phyloP scores from a whole-genome alignment of 2,797 vertebrate species.

The Pantherophis alleghaniensis region DNA sequence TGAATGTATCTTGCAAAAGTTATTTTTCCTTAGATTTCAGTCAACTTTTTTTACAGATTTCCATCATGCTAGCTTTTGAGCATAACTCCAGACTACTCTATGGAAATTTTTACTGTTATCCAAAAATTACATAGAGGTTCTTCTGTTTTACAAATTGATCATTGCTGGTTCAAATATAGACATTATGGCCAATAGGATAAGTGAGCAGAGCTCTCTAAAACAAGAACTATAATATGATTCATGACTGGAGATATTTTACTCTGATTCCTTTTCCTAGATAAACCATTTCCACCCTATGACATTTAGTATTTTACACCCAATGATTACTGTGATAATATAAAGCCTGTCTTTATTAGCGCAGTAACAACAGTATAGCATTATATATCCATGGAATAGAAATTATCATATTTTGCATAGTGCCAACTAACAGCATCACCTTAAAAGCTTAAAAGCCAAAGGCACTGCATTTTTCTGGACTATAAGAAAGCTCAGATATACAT shows the following conservation, averaged over 20 bases:
- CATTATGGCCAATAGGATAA: not conserved
- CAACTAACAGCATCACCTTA: not conserved
- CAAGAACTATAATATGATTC: not conserved
- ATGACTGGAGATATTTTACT: not conserved
- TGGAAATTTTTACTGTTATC: not conserved
- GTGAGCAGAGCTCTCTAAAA: not conserved
- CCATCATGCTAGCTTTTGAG: not conserved
- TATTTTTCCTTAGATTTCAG: not conserved
- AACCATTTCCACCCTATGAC: not conserved
- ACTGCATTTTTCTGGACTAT: not conserved
- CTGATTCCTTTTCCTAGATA: not conserved
- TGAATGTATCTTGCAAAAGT: not conserved
- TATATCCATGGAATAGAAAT: not conserved
- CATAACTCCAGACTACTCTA: not conserved
- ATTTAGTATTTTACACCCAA: not conserved
- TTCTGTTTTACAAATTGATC: not conserved
- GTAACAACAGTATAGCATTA: not conserved
- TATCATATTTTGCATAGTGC: not conserved
- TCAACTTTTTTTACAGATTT: not conserved
- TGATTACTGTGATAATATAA: not conserved
- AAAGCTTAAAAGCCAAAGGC: not conserved
- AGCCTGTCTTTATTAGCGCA: not conserved
- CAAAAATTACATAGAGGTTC: not conserved
- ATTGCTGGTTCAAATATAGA: not conserved
- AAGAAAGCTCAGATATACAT: not conserved